Evolutionary conservation across 2,113 vertebrate species (phyloP), one percentile per base, ranked within the genome.

Genomic region (Festucalex cinctus): DNA sequence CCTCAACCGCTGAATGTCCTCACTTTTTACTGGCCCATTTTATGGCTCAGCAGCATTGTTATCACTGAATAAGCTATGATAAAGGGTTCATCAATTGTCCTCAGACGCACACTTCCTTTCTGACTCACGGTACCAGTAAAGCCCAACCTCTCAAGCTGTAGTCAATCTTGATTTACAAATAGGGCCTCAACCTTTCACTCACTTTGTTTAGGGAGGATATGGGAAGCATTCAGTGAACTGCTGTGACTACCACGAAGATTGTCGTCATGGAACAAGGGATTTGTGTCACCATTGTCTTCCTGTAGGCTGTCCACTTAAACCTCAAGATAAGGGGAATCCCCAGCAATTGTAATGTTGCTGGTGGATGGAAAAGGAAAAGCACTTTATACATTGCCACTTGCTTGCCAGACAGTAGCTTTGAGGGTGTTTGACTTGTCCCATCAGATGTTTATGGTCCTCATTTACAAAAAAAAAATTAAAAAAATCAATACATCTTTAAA

Each of bases 201-300:
- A 80, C 71, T 80, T 83, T 71, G 85, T 82, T 66, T 78, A 73
- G 76, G 78, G 86, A 85, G 85, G 85, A 86, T 87, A 82, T 19
- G 39, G 85, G 83, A 79, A 83, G 77, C 56, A 68, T 80, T 82
- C 75, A 75, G 68, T 74, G 78, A 83, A 85, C 26, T 9, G 26
- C 26, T 19, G 26, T 73, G 79, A 69, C 66, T 76, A 82, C 79
- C 65, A 46, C 66, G 76, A 77, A 73, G 74, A 80, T 71, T 85
- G 84, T 84, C 78, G 78, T 88, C 80, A 89, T 85, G 86, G 85
- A 82, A 86, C 70, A 74, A 76, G 75, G 71, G 81, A 85, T 85
- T 75, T 69, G 74, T 88, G 80, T 90, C 80, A 88, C 68, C 66
- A 36, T 77, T 77, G 60, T 73, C 82, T 88, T 89, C 85, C 87